Evolutionary conservation across 2,888 invertebrate species (phyloP).

Genomic region (Heterodera filipjevi): DNA sequence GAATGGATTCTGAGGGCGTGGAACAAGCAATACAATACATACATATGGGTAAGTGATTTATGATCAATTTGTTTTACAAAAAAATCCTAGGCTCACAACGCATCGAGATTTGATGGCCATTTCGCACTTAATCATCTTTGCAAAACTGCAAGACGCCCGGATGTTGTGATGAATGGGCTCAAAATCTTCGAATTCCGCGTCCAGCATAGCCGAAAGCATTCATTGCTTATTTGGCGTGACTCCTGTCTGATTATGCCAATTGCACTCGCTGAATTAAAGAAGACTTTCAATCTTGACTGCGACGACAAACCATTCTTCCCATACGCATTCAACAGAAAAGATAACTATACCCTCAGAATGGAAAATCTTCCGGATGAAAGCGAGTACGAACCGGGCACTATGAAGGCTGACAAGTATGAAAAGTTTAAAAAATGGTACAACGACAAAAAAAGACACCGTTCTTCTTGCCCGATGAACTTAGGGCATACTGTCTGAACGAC

Average conservation of each 20-base stretch:
- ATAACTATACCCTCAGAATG: not conserved
- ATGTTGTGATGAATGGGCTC: not conserved
- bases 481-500: constrained; percentile 5
- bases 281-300: not conserved
- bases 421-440: constrained; percentile 18
- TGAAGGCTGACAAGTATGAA: constrained; percentile 4
- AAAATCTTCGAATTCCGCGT: not conserved
- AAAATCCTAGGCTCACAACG: not conserved
- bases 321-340: not conserved
- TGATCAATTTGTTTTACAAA: too few species aligned
- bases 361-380: constrained; percentile 1
- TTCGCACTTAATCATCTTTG: not conserved
- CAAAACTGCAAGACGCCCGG: not conserved
- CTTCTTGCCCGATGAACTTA: constrained; percentile 12
- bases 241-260: not conserved
- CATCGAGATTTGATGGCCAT: not conserved
- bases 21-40: not conserved
- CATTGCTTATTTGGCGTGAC: constrained; percentile 11
- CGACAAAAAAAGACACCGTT: constrained; percentile 11
- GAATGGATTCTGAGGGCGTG: constrained; percentile 2
- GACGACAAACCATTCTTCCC: constrained; percentile 15
- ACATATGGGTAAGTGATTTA: not conserved
- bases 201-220: not conserved
- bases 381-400: constrained; percentile 8
- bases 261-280: constrained; percentile 1